phyloP scores from a whole-genome alignment of 30 jellyfish, hydroid and myxozoan genomes.

The Turritopsis rubra region DNA sequence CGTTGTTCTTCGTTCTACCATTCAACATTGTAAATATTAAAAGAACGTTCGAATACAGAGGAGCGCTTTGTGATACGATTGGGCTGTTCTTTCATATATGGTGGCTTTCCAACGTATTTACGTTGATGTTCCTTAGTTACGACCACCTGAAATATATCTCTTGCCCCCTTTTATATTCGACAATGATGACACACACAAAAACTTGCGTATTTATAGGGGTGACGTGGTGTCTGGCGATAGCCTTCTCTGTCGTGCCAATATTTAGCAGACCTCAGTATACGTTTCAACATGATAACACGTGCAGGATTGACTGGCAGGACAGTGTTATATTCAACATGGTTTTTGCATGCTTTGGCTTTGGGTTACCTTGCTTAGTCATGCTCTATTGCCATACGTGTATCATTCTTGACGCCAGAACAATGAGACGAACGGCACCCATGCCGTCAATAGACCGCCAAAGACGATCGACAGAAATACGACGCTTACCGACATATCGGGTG shows the following conservation, averaged over 20 bases:
- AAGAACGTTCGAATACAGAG: not conserved
- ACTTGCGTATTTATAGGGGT: conserved; percentile 4
- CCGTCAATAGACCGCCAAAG: conserved; percentile 8
- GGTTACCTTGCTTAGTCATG: conserved; percentile 5
- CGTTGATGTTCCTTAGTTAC: conserved; percentile 18
- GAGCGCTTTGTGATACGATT: conserved; percentile 11
- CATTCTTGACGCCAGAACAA: conserved; percentile 18
- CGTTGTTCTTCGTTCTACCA: conserved; percentile 16
- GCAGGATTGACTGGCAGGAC: conserved; percentile 31
- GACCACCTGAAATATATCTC: conserved; percentile 9
- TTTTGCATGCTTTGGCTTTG: not conserved
- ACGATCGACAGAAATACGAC: not conserved
- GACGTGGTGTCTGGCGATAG: conserved; percentile 8
- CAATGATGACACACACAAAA: conserved; percentile 14
- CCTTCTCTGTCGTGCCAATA: conserved; percentile 12
- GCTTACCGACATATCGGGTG: not conserved
- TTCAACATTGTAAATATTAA: not conserved
- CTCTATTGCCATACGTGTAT: conserved; percentile 7
- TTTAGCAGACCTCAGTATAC: conserved; percentile 15
- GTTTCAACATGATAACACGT: conserved; percentile 13
- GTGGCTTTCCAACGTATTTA: conserved; percentile 24
- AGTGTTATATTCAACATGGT: conserved; percentile 13
- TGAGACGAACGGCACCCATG: not conserved
- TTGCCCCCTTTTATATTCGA: not conserved
- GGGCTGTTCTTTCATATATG: conserved; percentile 19